Conservation (phyloP, 1,140 invertebrate genomes). For the Cyclargus thomasi region DNA sequence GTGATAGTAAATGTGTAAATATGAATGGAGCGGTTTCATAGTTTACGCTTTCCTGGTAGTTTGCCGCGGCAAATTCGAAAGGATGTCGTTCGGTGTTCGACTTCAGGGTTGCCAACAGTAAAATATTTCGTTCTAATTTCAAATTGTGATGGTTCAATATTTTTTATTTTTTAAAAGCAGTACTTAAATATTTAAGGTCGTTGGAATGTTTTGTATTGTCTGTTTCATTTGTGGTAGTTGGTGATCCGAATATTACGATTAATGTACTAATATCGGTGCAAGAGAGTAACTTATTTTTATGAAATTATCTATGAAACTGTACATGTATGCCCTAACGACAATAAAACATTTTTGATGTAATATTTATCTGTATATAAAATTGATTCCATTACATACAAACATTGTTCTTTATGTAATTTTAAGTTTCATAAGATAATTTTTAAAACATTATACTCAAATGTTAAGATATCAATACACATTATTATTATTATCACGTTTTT, state of each 20-base stretch:
- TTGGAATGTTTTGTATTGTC: background rate
- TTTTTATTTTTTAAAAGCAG: background rate
- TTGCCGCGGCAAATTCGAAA: constrained; percentile 47
- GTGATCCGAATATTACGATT: constrained; percentile 2
- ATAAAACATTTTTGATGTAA: constrained; percentile 6
- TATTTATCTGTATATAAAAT: constrained; percentile 10
- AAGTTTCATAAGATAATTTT: background rate
- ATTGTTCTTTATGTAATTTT: background rate
- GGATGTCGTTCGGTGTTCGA: constrained; percentile 32
- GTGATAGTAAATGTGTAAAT: constrained; percentile 30
- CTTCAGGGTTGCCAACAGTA: constrained; percentile 13
- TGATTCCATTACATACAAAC: constrained; percentile 10
- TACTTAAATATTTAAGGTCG: background rate
- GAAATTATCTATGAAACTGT: background rate
- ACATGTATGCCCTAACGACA: constrained; percentile 13
- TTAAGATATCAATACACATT: constrained; percentile 13
- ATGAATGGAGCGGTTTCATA: constrained; percentile 23
- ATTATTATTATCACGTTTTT: too few species aligned
- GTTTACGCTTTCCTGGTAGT: constrained; percentile 46
- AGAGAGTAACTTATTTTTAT: constrained; percentile 1
- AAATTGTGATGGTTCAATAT: background rate
- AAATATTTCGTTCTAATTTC: background rate
- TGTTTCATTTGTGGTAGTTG: background rate
- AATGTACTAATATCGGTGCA: constrained; percentile 4
- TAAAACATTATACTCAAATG: constrained; percentile 25